These are phyloP conservation scores for Dicrurus megarhynchus DNA, from an alignment of 2,113 vertebrate species.

Conservation along the genomic window DNA sequence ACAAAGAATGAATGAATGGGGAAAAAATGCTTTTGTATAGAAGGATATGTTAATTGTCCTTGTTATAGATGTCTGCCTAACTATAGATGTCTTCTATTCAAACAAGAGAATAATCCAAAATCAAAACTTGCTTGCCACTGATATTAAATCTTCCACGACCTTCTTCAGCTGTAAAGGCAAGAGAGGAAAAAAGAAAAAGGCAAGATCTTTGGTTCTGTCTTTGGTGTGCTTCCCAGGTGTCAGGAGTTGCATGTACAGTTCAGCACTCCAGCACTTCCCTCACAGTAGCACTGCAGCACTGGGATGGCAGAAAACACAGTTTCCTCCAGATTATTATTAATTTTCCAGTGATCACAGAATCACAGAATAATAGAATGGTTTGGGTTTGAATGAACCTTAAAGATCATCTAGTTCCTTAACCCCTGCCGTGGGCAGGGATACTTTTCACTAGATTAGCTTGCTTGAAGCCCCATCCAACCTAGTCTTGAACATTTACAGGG, in stretches of 20 bases:
- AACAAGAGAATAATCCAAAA: neutral
- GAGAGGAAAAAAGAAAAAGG: neutral
- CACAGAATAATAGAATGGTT: neutral
- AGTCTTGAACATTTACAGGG: neutral
- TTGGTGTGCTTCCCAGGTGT: neutral
- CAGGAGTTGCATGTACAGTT: neutral
- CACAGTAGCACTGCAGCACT: neutral
- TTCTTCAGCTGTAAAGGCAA: neutral
- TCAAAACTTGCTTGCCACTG: neutral
- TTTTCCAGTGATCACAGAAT: neutral
- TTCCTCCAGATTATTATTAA: neutral
- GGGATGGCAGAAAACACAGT: neutral
- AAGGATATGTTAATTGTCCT: neutral
- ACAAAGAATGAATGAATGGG: neutral
- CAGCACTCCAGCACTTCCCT: neutral
- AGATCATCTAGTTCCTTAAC: neutral
- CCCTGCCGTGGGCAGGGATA: too few species aligned
- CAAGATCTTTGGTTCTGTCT: neutral
- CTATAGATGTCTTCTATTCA: neutral
- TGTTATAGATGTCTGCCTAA: neutral
- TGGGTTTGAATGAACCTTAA: neutral
- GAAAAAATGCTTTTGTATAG: neutral
- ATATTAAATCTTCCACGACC: neutral
- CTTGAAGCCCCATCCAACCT: accelerated
- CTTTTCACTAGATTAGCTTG: neutral